phyloP scores from a whole-genome alignment of 1,140 invertebrate species.

The Drosophila willistoni region DNA sequence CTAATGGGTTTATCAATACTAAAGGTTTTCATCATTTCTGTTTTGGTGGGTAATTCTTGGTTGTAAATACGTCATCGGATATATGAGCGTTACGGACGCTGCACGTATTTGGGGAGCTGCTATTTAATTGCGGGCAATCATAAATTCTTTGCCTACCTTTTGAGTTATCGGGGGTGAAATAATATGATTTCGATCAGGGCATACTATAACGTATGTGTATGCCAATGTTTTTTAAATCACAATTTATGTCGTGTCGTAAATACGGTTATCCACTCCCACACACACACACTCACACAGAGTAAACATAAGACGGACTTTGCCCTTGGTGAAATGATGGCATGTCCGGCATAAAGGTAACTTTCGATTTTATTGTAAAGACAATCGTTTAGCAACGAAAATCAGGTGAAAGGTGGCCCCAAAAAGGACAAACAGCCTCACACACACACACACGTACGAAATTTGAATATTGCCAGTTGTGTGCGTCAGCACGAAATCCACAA shows the following conservation, averaged over 20 bases:
- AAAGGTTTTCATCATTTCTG: neutral
- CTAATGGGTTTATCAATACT: conserved; percentile 23
- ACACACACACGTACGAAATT: conserved; percentile 63
- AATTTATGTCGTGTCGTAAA: conserved; percentile 62
- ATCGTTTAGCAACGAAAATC: conserved; percentile 46
- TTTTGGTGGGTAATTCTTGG: neutral
- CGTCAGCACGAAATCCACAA: conserved; percentile 50
- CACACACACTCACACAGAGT: neutral
- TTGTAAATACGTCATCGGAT: neutral
- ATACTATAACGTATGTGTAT: conserved; percentile 12
- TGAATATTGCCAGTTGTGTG: conserved; percentile 55
- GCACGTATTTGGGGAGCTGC: conserved; percentile 6
- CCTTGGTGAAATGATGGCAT: conserved; percentile 18
- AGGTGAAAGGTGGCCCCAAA: conserved; percentile 27
- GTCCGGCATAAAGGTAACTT: conserved; percentile 39
- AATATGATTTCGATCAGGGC: conserved; percentile 33
- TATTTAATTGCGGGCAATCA: conserved; percentile 60
- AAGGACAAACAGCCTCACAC: conserved; percentile 32
- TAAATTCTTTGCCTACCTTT: conserved; percentile 31
- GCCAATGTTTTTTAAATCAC: conserved; percentile 54
- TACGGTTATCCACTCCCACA: conserved; percentile 46
- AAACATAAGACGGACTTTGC: conserved; percentile 3
- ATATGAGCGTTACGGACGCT: neutral
- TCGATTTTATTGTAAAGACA: conserved; percentile 51
- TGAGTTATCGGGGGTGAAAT: conserved; percentile 20